These are phyloP conservation scores for Pseudobourletiella spinata DNA, from an alignment of 1,140 invertebrate species.

Conservation along the genomic window DNA sequence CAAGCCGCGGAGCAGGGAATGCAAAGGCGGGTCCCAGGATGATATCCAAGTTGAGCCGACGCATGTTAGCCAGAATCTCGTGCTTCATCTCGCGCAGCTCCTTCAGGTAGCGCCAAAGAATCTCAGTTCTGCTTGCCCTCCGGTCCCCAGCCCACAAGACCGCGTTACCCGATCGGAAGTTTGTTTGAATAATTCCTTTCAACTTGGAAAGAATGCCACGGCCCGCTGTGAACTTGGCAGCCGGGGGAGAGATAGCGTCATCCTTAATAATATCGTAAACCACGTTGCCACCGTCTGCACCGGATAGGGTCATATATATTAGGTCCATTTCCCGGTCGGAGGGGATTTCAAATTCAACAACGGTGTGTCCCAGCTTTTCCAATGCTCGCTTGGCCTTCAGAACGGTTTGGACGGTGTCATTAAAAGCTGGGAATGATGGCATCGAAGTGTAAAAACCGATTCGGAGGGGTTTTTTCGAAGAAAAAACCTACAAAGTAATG, in stretches of 20 bases:
- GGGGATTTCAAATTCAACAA: slow-evolving; percentile 24
- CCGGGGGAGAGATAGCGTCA: background rate
- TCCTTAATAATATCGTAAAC: background rate
- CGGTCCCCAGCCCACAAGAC: background rate
- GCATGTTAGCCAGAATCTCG: background rate
- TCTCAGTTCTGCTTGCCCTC: background rate
- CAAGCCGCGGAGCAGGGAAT: background rate
- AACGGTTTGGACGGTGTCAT: slow-evolving; percentile 20
- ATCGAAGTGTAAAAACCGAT: slow-evolving; percentile 25
- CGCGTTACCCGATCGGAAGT: background rate
- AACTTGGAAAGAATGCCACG: background rate
- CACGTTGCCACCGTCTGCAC: slow-evolving; percentile 19
- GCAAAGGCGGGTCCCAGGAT: background rate
- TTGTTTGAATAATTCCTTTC: background rate
- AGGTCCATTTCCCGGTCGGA: slow-evolving; percentile 10
- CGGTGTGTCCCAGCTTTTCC: slow-evolving; percentile 21
- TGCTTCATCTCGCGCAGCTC: background rate
- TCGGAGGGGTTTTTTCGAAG: slow-evolving; percentile 4
- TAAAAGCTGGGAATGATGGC: slow-evolving; percentile 18
- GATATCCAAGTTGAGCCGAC: background rate
- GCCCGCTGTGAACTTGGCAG: background rate
- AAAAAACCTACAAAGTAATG: background rate
- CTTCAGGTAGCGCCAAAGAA: background rate
- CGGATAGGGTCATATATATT: slow-evolving; percentile 2
- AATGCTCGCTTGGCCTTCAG: slow-evolving; percentile 17